A percentile compares a stretch with the other conserved stretches of the same genome.
These are phyloP conservation scores for Thalassoma bifasciatum DNA, from an alignment of 2,113 vertebrate species.

Conservation along the genomic window DNA sequence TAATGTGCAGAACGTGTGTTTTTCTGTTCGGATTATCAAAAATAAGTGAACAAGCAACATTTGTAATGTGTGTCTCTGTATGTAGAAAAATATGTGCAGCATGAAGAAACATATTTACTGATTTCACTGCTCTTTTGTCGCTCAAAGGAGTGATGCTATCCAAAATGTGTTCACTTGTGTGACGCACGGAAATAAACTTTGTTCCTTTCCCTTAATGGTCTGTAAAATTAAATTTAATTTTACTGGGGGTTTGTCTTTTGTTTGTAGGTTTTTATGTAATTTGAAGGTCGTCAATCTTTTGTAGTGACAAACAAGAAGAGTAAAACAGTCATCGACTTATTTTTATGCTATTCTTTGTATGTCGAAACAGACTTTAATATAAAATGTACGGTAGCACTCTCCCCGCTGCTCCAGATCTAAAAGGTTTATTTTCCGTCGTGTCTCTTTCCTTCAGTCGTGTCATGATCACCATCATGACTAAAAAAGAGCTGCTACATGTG, in stretches of 20 bases:
- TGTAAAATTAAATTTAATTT: no score
- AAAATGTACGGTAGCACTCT: no score
- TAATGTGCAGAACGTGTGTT: background rate
- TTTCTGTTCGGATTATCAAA: background rate
- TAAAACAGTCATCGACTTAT: no score
- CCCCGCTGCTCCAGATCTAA: background rate
- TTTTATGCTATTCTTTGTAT: no score
- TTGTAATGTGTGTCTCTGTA: conserved; percentile 7
- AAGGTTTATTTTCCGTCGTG: background rate
- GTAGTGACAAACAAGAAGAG: no score
- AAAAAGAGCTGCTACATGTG: conserved; percentile 42
- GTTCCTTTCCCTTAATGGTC: no score
- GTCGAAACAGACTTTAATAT: no score
- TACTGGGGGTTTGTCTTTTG: no score
- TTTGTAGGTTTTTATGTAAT: no score
- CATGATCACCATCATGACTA: conserved; percentile 8
- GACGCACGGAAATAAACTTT: background rate
- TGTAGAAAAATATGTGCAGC: conserved; percentile 2
- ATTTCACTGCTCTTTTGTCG: background rate
- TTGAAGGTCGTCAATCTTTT: no score
- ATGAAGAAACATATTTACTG: background rate
- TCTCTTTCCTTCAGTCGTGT: conserved; percentile 34
- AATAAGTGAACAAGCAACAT: conserved; percentile 29
- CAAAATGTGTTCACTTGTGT: background rate
- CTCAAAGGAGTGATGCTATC: background rate